Conservation (phyloP, 2,113 vertebrate species). For the Barnardius zonarius region DNA sequence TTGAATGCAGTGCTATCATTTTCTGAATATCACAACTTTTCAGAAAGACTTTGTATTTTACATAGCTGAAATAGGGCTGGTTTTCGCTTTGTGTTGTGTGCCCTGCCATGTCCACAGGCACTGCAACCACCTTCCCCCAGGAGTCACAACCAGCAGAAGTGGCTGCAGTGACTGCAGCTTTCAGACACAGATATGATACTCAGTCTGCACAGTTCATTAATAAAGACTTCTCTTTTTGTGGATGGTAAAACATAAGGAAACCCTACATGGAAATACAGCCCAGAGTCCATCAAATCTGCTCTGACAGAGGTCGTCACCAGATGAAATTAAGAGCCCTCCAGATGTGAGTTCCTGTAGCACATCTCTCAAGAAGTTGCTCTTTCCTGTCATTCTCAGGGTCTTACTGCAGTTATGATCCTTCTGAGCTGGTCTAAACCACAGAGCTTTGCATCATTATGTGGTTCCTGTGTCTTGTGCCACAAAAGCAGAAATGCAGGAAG, state of each 20-base stretch:
- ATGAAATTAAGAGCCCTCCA: not conserved
- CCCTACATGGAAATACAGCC: not conserved
- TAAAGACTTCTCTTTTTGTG: not conserved
- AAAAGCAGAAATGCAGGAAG: not conserved
- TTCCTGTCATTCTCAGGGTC: not conserved
- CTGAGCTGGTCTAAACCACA: not conserved
- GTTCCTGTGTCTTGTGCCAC: rapidly evolving
- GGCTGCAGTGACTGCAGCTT: not conserved
- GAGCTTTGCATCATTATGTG: not conserved
- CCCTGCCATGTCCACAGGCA: not conserved
- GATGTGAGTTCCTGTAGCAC: not conserved
- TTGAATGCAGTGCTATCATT: not conserved
- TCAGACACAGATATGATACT: not conserved
- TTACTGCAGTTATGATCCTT: not conserved
- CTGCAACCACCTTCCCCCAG: not conserved
- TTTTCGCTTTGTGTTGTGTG: not conserved
- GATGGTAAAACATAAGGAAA: not conserved
- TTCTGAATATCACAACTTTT: not conserved
- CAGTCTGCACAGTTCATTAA: not conserved
- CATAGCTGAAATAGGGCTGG: not conserved
- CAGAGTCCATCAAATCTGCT: rapidly evolving
- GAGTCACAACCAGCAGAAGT: not conserved
- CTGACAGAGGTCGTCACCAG: not conserved
- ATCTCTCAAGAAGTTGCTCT: not conserved
- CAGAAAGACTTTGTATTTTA: not conserved